These are phyloP conservation scores for Gisinianus flammeolus DNA, from an alignment of 2,888 invertebrate species.

Conservation along the genomic window DNA sequence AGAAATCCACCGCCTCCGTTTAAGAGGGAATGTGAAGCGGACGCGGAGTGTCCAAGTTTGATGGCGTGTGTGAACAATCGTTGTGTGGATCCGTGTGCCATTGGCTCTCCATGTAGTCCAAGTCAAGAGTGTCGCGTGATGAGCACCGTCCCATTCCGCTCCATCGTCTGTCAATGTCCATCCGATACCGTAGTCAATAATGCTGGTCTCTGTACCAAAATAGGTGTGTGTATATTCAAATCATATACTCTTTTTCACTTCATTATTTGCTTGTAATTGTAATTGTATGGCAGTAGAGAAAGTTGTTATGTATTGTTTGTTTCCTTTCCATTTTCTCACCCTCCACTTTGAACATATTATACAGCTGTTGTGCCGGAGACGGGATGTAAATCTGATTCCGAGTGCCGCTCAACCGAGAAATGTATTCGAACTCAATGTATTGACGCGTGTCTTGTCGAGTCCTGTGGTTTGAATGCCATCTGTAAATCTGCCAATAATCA, in stretches of 20 bases:
- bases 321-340: not conserved
- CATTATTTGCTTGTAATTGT: not conserved
- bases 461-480: conserved; percentile 82
- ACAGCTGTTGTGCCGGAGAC: conserved; percentile 64
- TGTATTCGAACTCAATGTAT: conserved; percentile 78
- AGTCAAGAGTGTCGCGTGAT: conserved; percentile 81
- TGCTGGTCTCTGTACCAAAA: conserved; percentile 73
- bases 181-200: conserved; percentile 77
- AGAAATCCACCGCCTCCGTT: conserved; percentile 28
- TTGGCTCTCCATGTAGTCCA: conserved; percentile 69
- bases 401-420: conserved; percentile 76
- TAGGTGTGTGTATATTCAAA: conserved; percentile 60
- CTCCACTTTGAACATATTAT: not conserved
- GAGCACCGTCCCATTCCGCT: conserved; percentile 79
- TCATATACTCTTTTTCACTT: not conserved
- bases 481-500: conserved; percentile 78
- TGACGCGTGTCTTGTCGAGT: conserved; percentile 77
- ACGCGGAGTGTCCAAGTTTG: conserved; percentile 77
- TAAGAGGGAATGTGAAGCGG: conserved; percentile 72
- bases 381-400: conserved; percentile 67
- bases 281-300: not conserved
- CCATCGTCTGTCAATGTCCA: conserved; percentile 86
- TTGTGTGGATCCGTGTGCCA: conserved; percentile 79
- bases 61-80: conserved; percentile 77
- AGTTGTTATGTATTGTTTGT: not conserved